Evolutionary conservation across 2,888 invertebrate genomes (phyloP), one percentile per base, ranked within the genome.

Genomic region (Gandaritis pyraliata): DNA sequence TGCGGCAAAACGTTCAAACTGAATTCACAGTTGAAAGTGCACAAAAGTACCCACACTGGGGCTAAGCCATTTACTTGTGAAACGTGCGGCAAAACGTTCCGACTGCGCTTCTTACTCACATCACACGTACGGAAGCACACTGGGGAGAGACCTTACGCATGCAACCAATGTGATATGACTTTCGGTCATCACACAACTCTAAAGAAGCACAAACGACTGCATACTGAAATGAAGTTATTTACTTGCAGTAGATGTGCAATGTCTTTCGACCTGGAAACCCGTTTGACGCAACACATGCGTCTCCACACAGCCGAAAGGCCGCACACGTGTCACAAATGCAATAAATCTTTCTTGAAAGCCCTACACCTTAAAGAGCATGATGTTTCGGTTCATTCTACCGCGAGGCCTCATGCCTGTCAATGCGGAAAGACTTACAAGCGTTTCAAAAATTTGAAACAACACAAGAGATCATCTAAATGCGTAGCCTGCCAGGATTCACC

Each of bases 1-100:
- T 52, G 58, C n/a, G 58, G 45, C 0, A 58, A 51, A 39, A 30
- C 50, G 10, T 58, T 58, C 18, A 51, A 47, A n/a, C 46, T 43
- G 13, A 18, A 33, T 0, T 45, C 50, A 7, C 50, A 51, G 15
- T 36, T 58, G 13, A 50, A 29, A 51, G 43, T 43, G 10, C 58
- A 58, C 29, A 16, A 18, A 36, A 18, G 10, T 15, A 51, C 45
- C 1, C 58, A 58, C 16, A 50, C 45, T 6, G 51, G n/a, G 0
- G 15, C 10, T 1, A 57, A 50, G 5, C 50, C 57, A 0, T 57
- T 50, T 15, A 1, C 50, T 0, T 57, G 57, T 18, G 18, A 33
- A 0, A 43, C 15, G 11, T 57, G 57, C n/a, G 45, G 30, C 3
- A 50, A 50, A 12, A 12, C 18, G 13, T 57, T 57, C 16, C 48